These are phyloP conservation scores for Typhlichthys subterraneus DNA, from an alignment of 2,797 vertebrate genomes.

Conservation along the genomic window DNA sequence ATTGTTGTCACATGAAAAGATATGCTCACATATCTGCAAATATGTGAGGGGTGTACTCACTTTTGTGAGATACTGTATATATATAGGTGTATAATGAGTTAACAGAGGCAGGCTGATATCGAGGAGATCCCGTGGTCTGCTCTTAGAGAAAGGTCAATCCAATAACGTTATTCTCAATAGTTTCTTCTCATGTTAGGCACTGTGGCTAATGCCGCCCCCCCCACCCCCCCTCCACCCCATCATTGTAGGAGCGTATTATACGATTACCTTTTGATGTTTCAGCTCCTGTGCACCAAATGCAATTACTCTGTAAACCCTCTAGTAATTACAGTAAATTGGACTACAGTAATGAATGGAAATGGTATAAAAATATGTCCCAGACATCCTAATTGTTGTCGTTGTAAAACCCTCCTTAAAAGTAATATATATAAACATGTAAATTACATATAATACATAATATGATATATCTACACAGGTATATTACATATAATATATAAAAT, in stretches of 20 bases:
- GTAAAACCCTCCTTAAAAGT: too few relatives aligned
- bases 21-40: too few relatives aligned
- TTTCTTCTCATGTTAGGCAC: slow-evolving; percentile 55
- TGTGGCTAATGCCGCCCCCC: slow-evolving; percentile 17
- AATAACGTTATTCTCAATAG: slow-evolving; percentile 57
- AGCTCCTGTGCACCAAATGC: slow-evolving; percentile 59
- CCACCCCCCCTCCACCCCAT: slow-evolving; percentile 11
- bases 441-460: too few relatives aligned
- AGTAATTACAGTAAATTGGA: slow-evolving; percentile 66
- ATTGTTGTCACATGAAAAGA: too few relatives aligned
- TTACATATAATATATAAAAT: background rate
- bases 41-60: too few relatives aligned
- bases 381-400: slow-evolving; percentile 30
- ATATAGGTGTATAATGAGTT: background rate
- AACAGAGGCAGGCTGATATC: slow-evolving; percentile 22
- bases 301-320: slow-evolving; percentile 56
- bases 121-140: slow-evolving; percentile 18
- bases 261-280: slow-evolving; percentile 67
- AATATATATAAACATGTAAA: too few relatives aligned
- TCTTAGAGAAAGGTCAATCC: slow-evolving; percentile 58
- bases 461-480: too few relatives aligned
- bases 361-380: slow-evolving; percentile 35
- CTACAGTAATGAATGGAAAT: slow-evolving; percentile 46
- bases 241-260: slow-evolving; percentile 53
- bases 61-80: too few relatives aligned